Conservation (phyloP, 2,113 vertebrate genomes). For the Ceyx cyanopectus region DNA sequence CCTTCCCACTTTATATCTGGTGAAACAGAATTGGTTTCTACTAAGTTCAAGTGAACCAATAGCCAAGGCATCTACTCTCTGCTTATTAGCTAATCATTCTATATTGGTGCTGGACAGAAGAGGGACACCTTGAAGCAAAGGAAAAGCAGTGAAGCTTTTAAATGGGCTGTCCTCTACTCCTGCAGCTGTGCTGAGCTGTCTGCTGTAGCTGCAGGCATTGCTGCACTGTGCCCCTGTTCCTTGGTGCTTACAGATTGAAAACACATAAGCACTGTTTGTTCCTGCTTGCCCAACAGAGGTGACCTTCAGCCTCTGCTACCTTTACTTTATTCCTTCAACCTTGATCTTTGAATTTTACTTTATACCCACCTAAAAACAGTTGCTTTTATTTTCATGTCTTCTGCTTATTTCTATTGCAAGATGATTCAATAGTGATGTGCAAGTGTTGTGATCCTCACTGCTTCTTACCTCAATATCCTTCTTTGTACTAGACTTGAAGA, state of each 20-base stretch:
- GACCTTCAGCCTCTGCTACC: background rate
- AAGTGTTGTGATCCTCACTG: background rate
- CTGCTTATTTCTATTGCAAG: background rate
- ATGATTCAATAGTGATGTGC: background rate
- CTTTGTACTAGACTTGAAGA: background rate
- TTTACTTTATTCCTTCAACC: background rate
- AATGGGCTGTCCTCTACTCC: background rate
- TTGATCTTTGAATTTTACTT: background rate
- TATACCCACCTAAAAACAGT: background rate
- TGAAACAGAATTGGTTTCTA: background rate
- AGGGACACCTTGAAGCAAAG: background rate
- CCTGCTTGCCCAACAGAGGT: background rate
- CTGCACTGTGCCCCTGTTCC: background rate
- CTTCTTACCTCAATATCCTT: background rate
- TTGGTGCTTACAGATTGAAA: constrained; percentile 16
- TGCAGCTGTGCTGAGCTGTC: background rate
- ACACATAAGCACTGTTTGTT: background rate
- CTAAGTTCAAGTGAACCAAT: background rate
- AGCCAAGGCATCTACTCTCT: background rate
- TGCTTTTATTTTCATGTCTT: background rate
- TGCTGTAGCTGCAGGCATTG: background rate
- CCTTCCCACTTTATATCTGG: background rate
- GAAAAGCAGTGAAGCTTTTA: background rate
- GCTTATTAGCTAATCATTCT: background rate
- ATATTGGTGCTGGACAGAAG: background rate